Percentiles rank a stretch among this genome's conserved stretches.
These are phyloP conservation scores for Gryllus longicercus DNA, from an alignment of 2,888 invertebrate genomes.

Conservation along the genomic window DNA sequence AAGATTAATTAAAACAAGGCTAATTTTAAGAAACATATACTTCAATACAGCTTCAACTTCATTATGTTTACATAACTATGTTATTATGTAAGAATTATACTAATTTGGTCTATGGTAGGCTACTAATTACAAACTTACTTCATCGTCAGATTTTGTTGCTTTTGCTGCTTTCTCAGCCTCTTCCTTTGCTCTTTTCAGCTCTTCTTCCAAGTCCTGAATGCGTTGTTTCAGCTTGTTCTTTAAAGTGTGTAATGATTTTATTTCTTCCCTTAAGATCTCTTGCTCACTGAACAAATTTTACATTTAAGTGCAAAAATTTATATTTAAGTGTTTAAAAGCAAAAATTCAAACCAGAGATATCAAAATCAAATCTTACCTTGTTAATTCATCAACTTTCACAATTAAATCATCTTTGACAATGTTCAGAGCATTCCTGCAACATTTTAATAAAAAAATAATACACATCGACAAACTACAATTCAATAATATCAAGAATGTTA, in stretches of 20 bases:
- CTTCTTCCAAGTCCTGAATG: slow-evolving; percentile 83
- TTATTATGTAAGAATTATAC: background rate
- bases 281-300: slow-evolving; percentile 58
- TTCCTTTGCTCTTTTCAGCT: slow-evolving; percentile 80
- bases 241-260: slow-evolving; percentile 78
- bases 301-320: slow-evolving; percentile 42
- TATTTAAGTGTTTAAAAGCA: background rate
- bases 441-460: slow-evolving; percentile 22
- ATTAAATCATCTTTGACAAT: slow-evolving; percentile 99
- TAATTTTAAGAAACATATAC: background rate
- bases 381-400: slow-evolving; percentile 94
- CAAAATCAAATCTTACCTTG: slow-evolving; percentile 54
- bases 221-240: slow-evolving; percentile 77
- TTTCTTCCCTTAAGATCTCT: slow-evolving; percentile 92
- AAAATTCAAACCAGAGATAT: too few species aligned
- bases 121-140: slow-evolving; percentile 42
- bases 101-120: background rate
- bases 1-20: too few species aligned
- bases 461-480: background rate
- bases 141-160: slow-evolving; percentile 56
- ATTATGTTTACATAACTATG: background rate
- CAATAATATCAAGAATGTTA: slow-evolving; percentile 30
- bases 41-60: background rate
- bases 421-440: slow-evolving; percentile 90
- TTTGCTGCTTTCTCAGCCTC: slow-evolving; percentile 59